Evolutionary conservation across 2,888 invertebrate genomes (phyloP).

Genomic region (Drosophila barbarae): DNA sequence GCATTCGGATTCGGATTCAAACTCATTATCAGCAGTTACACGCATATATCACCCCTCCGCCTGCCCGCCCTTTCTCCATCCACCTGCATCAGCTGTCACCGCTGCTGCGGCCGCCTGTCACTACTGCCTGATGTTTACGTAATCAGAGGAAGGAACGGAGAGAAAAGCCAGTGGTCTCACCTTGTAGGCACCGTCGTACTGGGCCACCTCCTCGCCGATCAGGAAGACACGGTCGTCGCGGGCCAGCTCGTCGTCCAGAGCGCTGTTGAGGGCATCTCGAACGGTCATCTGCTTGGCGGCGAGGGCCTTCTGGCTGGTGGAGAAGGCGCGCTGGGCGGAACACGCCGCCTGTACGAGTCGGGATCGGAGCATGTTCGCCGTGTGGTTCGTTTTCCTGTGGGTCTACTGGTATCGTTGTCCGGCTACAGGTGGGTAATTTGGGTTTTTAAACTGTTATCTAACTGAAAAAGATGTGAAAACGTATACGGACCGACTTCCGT

Average conservation of each 20-base stretch:
- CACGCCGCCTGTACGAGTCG: slow-evolving; percentile 63
- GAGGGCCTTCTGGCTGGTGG: slow-evolving; percentile 79
- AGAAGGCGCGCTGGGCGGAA: slow-evolving; percentile 81
- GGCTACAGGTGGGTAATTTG: slow-evolving; percentile 20
- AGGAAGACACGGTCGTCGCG: slow-evolving; percentile 94
- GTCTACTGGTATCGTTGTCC: slow-evolving; percentile 23
- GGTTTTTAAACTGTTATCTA: slow-evolving; percentile 53
- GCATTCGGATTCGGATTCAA: slow-evolving; percentile 7
- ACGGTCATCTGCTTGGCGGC: slow-evolving; percentile 90
- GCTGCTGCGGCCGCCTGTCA: slow-evolving; percentile 35
- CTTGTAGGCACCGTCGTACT: slow-evolving; percentile 99
- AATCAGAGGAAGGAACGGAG: slow-evolving; percentile 52
- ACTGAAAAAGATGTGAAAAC: slow-evolving; percentile 30
- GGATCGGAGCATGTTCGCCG: slow-evolving; percentile 59
- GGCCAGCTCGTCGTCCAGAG: slow-evolving; percentile 98
- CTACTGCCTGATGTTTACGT: slow-evolving; percentile 66
- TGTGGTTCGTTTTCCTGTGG: slow-evolving; percentile 21
- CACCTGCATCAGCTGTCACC: slow-evolving; percentile 48
- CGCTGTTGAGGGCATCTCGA: slow-evolving; percentile 97
- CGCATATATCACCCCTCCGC: slow-evolving; percentile 13
- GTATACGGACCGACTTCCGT: slow-evolving; percentile 47
- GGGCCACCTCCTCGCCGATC: slow-evolving; percentile 98
- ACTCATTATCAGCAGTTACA: slow-evolving; percentile 39
- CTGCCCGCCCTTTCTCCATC: neutral
- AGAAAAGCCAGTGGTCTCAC: slow-evolving; percentile 81